phyloP scores from a whole-genome alignment of 2,888 invertebrate species.

The Ornithoptera priamus region DNA sequence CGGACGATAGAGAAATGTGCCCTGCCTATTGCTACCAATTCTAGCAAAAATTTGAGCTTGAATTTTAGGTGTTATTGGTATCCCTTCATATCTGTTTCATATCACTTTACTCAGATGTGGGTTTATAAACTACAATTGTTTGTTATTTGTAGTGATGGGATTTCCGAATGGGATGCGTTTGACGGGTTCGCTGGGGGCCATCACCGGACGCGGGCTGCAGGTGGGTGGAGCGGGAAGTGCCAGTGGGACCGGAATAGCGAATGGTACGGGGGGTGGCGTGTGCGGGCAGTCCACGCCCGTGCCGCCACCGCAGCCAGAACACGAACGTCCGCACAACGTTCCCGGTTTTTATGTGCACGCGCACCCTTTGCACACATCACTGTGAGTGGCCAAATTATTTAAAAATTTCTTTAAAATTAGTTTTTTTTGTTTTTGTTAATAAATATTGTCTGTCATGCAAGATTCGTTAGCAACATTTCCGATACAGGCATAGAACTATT shows the following conservation, averaged over 20 bases:
- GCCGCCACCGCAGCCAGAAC: conserved; percentile 39
- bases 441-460: neutral
- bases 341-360: conserved; percentile 68
- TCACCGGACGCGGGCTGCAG: conserved; percentile 62
- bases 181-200: conserved; percentile 73
- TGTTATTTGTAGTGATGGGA: conserved; percentile 45
- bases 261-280: neutral
- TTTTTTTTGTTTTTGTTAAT: too few relatives aligned
- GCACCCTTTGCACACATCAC: conserved; percentile 49
- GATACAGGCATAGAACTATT: conserved; percentile 68
- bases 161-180: conserved; percentile 63
- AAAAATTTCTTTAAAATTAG: too few relatives aligned
- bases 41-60: too few relatives aligned
- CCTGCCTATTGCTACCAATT: too few relatives aligned
- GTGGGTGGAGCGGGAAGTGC: neutral
- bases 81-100: too few relatives aligned
- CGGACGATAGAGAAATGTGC: too few relatives aligned
- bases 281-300: neutral
- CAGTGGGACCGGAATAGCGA: neutral
- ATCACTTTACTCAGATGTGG: neutral
- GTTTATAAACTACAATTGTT: neutral
- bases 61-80: too few relatives aligned
- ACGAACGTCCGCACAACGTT: conserved; percentile 70
- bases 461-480: neutral
- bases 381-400: conserved; percentile 44